Percentiles rank a stretch among this genome's conserved stretches.
Evolutionary conservation across 1,140 invertebrate species (phyloP).

Genomic region (Drosophila parabipectinata): DNA sequence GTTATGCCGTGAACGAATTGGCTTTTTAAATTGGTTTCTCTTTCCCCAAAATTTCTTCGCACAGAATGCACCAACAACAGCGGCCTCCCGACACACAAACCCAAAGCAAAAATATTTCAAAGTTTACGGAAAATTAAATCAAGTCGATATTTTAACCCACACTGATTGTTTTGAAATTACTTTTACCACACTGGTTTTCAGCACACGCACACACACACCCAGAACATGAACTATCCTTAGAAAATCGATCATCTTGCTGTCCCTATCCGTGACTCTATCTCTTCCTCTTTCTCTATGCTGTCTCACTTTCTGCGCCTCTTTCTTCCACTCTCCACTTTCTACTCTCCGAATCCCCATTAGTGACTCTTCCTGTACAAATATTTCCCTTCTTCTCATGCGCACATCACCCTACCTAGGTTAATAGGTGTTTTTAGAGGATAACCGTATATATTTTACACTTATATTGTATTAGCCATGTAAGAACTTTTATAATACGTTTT

Average conservation of each 20-base stretch:
- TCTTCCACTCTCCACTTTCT: no score
- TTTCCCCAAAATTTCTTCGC: conserved; percentile 34
- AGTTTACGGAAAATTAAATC: conserved; percentile 26
- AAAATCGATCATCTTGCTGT: conserved; percentile 3
- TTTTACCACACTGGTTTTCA: conserved; percentile 51
- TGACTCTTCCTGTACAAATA: conserved; percentile 1
- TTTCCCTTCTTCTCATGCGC: conserved; percentile 31
- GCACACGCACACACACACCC: conserved; percentile 24
- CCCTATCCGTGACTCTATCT: conserved; percentile 1
- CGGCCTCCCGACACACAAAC: conserved; percentile 17
- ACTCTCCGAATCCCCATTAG: conserved; percentile 1
- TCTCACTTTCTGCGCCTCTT: background rate
- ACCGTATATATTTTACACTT: conserved; percentile 42
- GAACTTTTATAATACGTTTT: conserved; percentile 46
- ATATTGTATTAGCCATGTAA: conserved; percentile 67
- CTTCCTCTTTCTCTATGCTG: background rate
- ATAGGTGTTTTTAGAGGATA: conserved; percentile 61
- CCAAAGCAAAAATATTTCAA: background rate
- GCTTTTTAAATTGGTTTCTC: conserved; percentile 42
- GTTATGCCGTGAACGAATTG: conserved; percentile 19
- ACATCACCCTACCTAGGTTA: conserved; percentile 41
- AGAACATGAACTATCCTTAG: background rate
- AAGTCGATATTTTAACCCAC: conserved; percentile 41
- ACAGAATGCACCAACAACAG: conserved; percentile 44
- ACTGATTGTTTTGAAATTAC: conserved; percentile 56